phyloP scores from a whole-genome alignment of 2,113 vertebrate species.

The Erinaceus europaeus region DNA sequence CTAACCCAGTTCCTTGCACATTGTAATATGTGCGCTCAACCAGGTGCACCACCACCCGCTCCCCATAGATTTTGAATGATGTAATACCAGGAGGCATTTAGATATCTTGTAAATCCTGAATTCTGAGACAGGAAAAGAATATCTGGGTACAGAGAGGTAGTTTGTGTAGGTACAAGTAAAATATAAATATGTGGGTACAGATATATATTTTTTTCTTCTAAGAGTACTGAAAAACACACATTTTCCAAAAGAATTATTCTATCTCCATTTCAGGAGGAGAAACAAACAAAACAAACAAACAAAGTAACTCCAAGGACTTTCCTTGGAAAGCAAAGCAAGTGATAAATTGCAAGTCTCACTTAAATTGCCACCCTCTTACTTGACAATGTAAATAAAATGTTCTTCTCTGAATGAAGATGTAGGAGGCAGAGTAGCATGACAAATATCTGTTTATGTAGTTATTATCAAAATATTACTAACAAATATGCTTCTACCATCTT shows the following conservation, averaged over 20 bases:
- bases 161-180: conserved; percentile 23
- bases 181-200: neutral
- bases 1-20: too few relatives aligned
- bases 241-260: conserved; percentile 49
- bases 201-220: neutral
- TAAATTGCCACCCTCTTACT: conserved; percentile 64
- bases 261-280: conserved; percentile 28
- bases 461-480: conserved; percentile 69
- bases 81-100: conserved; percentile 24
- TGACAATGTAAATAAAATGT: conserved; percentile 68
- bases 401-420: conserved; percentile 64
- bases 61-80: conserved; percentile 46
- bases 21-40: too few relatives aligned
- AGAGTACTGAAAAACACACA: conserved; percentile 56
- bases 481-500: conserved; percentile 64
- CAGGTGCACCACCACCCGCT: too few relatives aligned
- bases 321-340: conserved; percentile 61
- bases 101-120: neutral
- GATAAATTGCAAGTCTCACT: conserved; percentile 59
- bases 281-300: too few relatives aligned
- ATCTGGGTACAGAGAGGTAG: conserved; percentile 46
- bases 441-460: conserved; percentile 65
- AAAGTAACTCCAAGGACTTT: conserved; percentile 27
- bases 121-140: conserved; percentile 21
- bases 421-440: conserved; percentile 47